phyloP scores from a whole-genome alignment of 2,888 invertebrate genomes.

The Epistrophe grossulariae region DNA sequence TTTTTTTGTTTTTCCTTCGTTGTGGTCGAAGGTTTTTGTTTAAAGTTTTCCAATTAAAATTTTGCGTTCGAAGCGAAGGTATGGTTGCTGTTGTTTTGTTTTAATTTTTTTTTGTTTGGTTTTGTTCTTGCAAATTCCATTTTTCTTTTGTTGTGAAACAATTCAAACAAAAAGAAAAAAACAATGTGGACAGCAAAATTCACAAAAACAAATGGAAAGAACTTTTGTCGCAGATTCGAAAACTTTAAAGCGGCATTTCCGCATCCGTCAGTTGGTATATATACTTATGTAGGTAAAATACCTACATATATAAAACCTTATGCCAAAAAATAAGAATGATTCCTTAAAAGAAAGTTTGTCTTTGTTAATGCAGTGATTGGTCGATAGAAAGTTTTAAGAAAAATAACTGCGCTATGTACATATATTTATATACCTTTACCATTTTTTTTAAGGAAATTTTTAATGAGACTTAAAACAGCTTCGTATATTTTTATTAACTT shows the following conservation, averaged over 20 bases:
- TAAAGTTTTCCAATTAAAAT: slow-evolving; percentile 71
- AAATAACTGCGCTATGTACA: neutral
- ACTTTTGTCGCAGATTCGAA: slow-evolving; percentile 35
- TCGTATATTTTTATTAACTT: too few relatives aligned
- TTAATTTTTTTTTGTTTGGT: neutral
- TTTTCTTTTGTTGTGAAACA: slow-evolving; percentile 13
- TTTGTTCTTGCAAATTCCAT: slow-evolving; percentile 23
- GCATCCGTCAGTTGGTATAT: neutral
- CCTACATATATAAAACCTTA: neutral
- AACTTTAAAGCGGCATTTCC: slow-evolving; percentile 37
- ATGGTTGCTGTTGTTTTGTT: slow-evolving; percentile 9
- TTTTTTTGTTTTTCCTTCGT: slow-evolving; percentile 27
- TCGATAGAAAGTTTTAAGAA: slow-evolving; percentile 2
- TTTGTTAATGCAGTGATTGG: slow-evolving; percentile 20
- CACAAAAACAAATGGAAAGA: slow-evolving; percentile 18
- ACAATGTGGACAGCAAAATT: slow-evolving; percentile 12
- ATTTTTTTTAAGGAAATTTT: neutral
- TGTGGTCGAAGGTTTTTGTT: slow-evolving; percentile 67
- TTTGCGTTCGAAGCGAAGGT: slow-evolving; percentile 35
- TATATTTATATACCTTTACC: neutral
- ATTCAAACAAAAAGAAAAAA: slow-evolving; percentile 1
- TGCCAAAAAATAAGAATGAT: neutral
- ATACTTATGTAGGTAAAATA: neutral
- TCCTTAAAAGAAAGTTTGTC: slow-evolving; percentile 14
- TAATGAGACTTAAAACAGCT: neutral